These are phyloP conservation scores for Vulpes ferrilata DNA, from an alignment of 2,113 vertebrate species.

Conservation along the genomic window DNA sequence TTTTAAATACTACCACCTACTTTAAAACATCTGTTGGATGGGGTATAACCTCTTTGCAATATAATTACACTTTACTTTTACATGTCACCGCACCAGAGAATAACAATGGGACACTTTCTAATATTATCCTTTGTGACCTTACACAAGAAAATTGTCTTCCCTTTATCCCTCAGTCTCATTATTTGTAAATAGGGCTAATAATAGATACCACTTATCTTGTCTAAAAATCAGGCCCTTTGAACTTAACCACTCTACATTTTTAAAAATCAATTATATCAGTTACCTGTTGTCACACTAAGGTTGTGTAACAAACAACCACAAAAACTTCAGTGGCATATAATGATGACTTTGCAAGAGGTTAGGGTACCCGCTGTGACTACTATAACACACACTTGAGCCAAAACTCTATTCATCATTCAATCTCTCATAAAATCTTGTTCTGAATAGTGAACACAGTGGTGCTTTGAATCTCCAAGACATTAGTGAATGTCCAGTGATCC, in stretches of 20 bases:
- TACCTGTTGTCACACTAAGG: neutral
- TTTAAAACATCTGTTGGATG: neutral
- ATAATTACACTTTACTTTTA: neutral
- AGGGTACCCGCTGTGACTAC: neutral
- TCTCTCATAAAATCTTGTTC: neutral
- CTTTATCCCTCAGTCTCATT: neutral
- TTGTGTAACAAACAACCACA: neutral
- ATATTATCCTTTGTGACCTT: neutral
- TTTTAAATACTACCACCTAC: neutral
- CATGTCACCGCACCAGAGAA: neutral
- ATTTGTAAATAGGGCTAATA: neutral
- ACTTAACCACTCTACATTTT: constrained; percentile 2
- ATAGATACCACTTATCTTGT: neutral
- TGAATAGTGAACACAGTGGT: neutral
- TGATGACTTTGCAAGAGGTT: neutral
- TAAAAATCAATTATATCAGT: neutral
- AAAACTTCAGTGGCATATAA: neutral
- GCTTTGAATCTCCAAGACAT: neutral
- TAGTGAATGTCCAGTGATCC: neutral
- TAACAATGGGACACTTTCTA: neutral
- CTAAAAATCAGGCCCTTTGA: neutral
- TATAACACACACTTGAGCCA: neutral
- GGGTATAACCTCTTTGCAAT: neutral
- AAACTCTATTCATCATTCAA: neutral
- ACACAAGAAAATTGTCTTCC: neutral